Conservation (phyloP, 2,113 vertebrate genomes). For the Callospermophilus lateralis region DNA sequence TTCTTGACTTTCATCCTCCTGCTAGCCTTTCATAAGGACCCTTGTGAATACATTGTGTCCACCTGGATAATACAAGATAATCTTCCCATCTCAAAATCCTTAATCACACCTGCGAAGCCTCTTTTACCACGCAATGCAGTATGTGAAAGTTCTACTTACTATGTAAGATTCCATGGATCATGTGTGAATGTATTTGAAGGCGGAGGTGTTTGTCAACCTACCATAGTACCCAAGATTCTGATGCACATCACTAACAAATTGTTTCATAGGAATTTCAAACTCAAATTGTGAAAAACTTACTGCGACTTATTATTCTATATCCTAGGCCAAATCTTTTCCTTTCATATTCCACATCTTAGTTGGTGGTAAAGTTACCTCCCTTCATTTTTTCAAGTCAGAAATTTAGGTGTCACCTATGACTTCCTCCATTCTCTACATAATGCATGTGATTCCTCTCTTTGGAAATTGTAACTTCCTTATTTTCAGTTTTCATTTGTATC, state of each 20-base stretch:
- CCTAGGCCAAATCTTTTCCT: not conserved
- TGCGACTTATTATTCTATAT: not conserved
- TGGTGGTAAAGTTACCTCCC: not conserved
- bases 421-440: not conserved
- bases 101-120: not conserved
- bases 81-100: not conserved
- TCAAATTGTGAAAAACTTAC: not conserved
- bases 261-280: not conserved
- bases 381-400: not conserved
- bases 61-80: not conserved
- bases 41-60: not conserved
- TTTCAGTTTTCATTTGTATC: not conserved
- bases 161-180: not conserved
- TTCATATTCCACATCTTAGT: not conserved
- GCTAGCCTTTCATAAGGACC: rapidly evolving
- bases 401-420: not conserved
- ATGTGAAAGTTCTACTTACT: not conserved
- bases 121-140: not conserved
- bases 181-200: not conserved
- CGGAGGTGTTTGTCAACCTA: not conserved
- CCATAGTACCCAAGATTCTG: not conserved
- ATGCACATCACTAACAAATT: not conserved
- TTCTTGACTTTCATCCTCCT: not conserved
- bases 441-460: not conserved
- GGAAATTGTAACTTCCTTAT: not conserved